Evolutionary conservation across 2,888 invertebrate species (phyloP), one percentile per base, ranked within the genome.

Genomic region (Drosophila barbarae): DNA sequence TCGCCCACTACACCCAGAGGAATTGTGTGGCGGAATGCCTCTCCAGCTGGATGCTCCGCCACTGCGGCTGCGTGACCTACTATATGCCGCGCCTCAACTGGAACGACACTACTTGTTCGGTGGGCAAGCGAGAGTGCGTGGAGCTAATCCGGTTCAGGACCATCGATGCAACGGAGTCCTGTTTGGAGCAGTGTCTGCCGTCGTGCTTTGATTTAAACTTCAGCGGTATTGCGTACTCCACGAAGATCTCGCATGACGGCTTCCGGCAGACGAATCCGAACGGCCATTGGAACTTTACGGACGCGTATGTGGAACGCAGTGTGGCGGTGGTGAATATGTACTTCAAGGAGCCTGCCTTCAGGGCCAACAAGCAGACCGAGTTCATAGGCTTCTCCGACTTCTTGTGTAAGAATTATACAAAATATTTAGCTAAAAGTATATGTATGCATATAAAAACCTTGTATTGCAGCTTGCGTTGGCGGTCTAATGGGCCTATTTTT

Each of bases 21-120:
- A 95, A 95, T 86, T 95, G 95, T 84, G 92, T 93, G 85, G 91
- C 94, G 89, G 95, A 95, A 88, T 95, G 95, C 87, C 93, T 94
- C 87, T 93, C 95, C 1, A 92, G 92, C 73, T 92, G 94, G 77
- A 90, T 94, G 65, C 87, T 91, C 28, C 56, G 82, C 15, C 77
- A 83, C 60, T 88, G 88, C 57, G 85, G 83, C 32, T 89, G 87
- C 57, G 77, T 87, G 21, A 75, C 80, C 8, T 87, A 82, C 71
- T 88, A 84, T 50, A 86, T 88, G 84, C 90, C 90, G n/a, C 89
- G 84, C 92, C 93, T 94, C 87, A 92, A 93, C 69, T 91, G 91
- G 66, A 91, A 92, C 10, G 93, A 93, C 0, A 91, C 91, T 32
- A 92, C 94, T 44, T 95, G 95, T 85, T 93, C 93, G 7, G 93